These are phyloP conservation scores for Azemiops feae DNA, from an alignment of 2,113 vertebrate species.

Conservation along the genomic window DNA sequence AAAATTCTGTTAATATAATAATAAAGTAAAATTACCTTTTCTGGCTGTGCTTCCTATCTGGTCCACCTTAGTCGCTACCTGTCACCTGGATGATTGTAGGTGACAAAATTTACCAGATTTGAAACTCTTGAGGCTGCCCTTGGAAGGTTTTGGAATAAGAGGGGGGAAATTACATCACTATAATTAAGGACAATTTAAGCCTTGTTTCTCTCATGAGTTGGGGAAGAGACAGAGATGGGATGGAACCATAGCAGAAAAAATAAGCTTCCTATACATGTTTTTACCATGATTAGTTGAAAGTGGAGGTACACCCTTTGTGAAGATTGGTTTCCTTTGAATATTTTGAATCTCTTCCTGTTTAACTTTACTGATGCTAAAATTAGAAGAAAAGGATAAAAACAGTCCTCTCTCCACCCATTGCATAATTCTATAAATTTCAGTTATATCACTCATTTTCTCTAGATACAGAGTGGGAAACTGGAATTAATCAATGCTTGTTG, in stretches of 20 bases:
- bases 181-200: neutral
- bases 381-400: neutral
- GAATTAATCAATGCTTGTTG: neutral
- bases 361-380: neutral
- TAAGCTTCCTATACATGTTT: neutral
- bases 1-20: neutral
- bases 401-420: neutral
- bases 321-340: neutral
- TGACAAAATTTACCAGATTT: neutral
- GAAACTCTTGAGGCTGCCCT: neutral
- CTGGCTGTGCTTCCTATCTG: neutral
- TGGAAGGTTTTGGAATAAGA: neutral
- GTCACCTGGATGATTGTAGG: neutral
- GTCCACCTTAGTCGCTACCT: neutral
- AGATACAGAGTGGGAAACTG: neutral
- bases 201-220: neutral
- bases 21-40: neutral
- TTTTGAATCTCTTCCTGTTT: neutral
- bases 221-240: neutral
- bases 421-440: neutral
- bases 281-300: neutral
- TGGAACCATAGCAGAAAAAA: neutral
- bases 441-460: neutral
- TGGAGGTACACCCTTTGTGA: neutral
- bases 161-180: neutral